Base-by-base conservation (phyloP, 2,888 invertebrate species). In the Rutpela maculata region DNA sequence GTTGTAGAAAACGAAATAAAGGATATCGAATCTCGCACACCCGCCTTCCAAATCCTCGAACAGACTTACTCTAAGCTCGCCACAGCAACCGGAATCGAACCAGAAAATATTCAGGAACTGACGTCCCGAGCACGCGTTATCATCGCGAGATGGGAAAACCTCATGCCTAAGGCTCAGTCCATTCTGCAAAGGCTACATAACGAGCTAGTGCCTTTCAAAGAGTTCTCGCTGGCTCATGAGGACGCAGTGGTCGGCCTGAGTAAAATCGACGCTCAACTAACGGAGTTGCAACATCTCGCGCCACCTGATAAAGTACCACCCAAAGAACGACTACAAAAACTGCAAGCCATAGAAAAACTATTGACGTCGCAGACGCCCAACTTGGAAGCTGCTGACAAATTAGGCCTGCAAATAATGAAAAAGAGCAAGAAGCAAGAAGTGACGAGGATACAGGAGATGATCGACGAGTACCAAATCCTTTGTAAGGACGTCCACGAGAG, bases 211-310 rank as follows among this genome's bases (percentile, higher is more conserved):
- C 90, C 92, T 0, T 94, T 93, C 83, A 91, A 93, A 0, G 94
- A 94, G 83, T 95, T 96, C 84, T 92, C 93, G 15, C 91, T 93
- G 2, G 94, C 94, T 15, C 96, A 96, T 77, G 93, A 94, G 5
- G 92, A 92, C 38, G 94, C 95, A 0, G 92, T 96, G 0, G 92
- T 95, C 12, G 93, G 93, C 2, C 88, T 96, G 22, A 94, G 94
- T 0, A 93, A 93, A 83, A 92, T 95, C 0, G 95, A 96, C 84
- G 94, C 94, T 0, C 91, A 93, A 55, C 89, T 97, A 17, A 95
- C 95, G 0, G 92, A 95, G 75, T 89, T 95, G 3, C 91, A 95
- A 84, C 93, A 93, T 83, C 90, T 95, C 1, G 90, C 92, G 0
- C 80, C 89, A 81, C 84, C 92, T 85, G 81, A 90, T 84, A 81